Conservation (phyloP, 2,888 invertebrate genomes). For the Clunio marinus region DNA sequence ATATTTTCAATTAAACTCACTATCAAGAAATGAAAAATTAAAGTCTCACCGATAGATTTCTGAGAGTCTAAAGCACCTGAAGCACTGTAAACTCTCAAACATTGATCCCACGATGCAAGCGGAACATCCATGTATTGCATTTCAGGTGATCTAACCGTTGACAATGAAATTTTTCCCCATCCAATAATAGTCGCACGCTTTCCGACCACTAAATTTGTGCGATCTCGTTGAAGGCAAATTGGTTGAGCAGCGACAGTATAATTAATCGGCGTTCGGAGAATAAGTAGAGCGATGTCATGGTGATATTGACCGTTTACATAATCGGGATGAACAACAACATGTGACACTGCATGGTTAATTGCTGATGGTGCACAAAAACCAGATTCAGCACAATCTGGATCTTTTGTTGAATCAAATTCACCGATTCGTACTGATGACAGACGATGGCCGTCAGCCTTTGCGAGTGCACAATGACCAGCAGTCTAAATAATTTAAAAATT, state of each 20-base stretch:
- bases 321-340: slow-evolving; percentile 71
- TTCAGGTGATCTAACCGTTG: slow-evolving; percentile 53
- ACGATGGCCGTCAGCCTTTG: slow-evolving; percentile 70
- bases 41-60: slow-evolving; percentile 46
- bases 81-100: slow-evolving; percentile 65
- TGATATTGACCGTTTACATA: slow-evolving; percentile 63
- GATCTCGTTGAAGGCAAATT: slow-evolving; percentile 58
- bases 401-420: slow-evolving; percentile 66
- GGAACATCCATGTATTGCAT: slow-evolving; percentile 68
- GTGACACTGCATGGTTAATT: slow-evolving; percentile 67
- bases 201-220: slow-evolving; percentile 50
- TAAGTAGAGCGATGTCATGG: slow-evolving; percentile 71
- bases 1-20: neutral
- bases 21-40: too few relatives aligned
- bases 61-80: slow-evolving; percentile 56
- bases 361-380: slow-evolving; percentile 70
- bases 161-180: slow-evolving; percentile 67
- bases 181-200: slow-evolving; percentile 50
- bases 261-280: slow-evolving; percentile 64
- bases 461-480: slow-evolving; percentile 74
- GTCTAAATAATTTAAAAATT: too few relatives aligned
- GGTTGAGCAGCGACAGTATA: slow-evolving; percentile 73
- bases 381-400: slow-evolving; percentile 67
- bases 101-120: slow-evolving; percentile 61
- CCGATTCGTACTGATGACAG: slow-evolving; percentile 71